Percentiles rank a stretch among this genome's conserved stretches.
These are phyloP conservation scores for Amblyjoppa fuscipennis DNA, from an alignment of 2,888 invertebrate species.

Conservation along the genomic window DNA sequence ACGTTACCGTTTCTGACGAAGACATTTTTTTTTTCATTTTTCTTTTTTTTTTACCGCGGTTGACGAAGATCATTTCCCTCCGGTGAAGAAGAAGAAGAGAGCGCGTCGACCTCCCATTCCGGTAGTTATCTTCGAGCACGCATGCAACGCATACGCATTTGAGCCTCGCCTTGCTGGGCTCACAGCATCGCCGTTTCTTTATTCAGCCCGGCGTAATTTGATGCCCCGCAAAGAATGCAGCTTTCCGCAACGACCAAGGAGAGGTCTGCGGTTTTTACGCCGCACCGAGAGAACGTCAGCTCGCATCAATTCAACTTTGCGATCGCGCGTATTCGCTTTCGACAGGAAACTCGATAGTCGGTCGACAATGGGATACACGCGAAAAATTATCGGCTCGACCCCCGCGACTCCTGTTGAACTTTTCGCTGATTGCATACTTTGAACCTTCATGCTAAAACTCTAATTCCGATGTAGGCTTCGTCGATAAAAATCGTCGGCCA, in stretches of 20 bases:
- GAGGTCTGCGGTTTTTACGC: slow-evolving; percentile 66
- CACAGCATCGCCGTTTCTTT: slow-evolving; percentile 27
- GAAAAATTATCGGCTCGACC: slow-evolving; percentile 35
- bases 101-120: slow-evolving; percentile 18
- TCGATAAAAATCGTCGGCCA: neutral
- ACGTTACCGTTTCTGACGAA: slow-evolving; percentile 46
- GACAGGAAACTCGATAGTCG: slow-evolving; percentile 52
- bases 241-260: slow-evolving; percentile 51
- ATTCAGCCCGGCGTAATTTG: slow-evolving; percentile 56
- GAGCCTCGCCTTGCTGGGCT: slow-evolving; percentile 23
- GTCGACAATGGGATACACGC: slow-evolving; percentile 37
- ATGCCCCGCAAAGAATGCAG: slow-evolving; percentile 62
- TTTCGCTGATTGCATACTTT: neutral
- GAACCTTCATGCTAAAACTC: neutral
- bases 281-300: slow-evolving; percentile 43
- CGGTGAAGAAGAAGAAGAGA: slow-evolving; percentile 33
- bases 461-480: neutral
- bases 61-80: slow-evolving; percentile 30
- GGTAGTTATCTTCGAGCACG: slow-evolving; percentile 30
- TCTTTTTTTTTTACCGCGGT: slow-evolving; percentile 29
- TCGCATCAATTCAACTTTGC: slow-evolving; percentile 17
- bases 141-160: neutral
- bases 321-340: slow-evolving; percentile 28
- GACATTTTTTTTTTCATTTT: neutral
- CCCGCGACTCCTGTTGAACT: neutral